These are phyloP conservation scores for Enteromius mattozi DNA, from an alignment of 2,797 vertebrate genomes.

Conservation along the genomic window DNA sequence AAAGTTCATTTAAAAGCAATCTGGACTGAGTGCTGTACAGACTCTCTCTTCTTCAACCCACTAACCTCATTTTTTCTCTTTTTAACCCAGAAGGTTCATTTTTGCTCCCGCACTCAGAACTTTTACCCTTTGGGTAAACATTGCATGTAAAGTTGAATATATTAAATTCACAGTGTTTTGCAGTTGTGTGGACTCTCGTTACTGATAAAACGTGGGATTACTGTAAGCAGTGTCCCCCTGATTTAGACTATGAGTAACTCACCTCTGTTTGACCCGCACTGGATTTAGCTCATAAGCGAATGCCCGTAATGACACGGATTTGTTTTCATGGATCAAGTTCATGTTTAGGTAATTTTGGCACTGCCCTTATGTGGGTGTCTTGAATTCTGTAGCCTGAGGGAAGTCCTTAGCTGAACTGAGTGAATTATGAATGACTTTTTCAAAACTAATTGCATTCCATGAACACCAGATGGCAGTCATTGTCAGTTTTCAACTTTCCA, in stretches of 20 bases:
- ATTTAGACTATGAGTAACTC: slow-evolving; percentile 10
- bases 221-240: slow-evolving; percentile 22
- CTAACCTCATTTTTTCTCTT: slow-evolving; percentile 11
- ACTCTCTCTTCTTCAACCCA: slow-evolving; percentile 19
- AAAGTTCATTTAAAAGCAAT: slow-evolving; percentile 27
- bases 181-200: slow-evolving; percentile 18
- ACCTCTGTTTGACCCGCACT: slow-evolving; percentile 15
- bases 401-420: slow-evolving; percentile 25
- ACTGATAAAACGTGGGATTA: slow-evolving; percentile 35
- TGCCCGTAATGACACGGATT: neutral
- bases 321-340: slow-evolving; percentile 27
- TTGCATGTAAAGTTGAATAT: neutral
- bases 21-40: neutral
- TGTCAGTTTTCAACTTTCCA: slow-evolving; percentile 10
- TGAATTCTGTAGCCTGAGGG: slow-evolving; percentile 1
- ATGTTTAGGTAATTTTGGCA: slow-evolving; percentile 44
- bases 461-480: slow-evolving; percentile 72
- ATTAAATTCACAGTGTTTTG: neutral
- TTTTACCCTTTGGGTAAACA: slow-evolving; percentile 25
- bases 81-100: neutral
- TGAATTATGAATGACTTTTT: slow-evolving; percentile 10
- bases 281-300: neutral
- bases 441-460: neutral
- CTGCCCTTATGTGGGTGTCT: slow-evolving; percentile 16
- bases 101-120: slow-evolving; percentile 1